Evolutionary conservation across 2,797 vertebrate species (phyloP).

Genomic region (Acipenser ruthenus): DNA sequence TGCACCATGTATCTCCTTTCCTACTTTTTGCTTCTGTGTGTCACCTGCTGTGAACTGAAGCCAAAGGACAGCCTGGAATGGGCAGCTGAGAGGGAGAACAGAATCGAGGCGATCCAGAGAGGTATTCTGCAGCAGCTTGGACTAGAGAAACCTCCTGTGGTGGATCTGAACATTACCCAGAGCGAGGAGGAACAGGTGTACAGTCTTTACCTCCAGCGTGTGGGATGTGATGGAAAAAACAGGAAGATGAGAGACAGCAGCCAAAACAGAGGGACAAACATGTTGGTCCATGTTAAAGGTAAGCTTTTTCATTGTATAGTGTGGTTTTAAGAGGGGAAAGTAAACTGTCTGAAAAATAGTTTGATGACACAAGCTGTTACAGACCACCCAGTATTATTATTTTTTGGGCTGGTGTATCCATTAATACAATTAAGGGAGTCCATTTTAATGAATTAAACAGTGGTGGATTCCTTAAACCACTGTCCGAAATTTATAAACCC

Average conservation of each 20-base stretch:
- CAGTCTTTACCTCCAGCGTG: constrained; percentile 4
- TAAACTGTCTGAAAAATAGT: background rate
- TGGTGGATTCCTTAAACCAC: too few relatives aligned
- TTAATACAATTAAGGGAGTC: background rate
- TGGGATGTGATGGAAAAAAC: background rate
- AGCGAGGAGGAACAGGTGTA: constrained; percentile 6
- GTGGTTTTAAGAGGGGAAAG: constrained; percentile 26
- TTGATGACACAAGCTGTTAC: constrained; percentile 7
- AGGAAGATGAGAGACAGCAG: too few relatives aligned
- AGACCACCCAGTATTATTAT: constrained; percentile 19
- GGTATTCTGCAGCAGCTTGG: constrained; percentile 6
- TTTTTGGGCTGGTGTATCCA: constrained; percentile 1
- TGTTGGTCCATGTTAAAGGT: constrained; percentile 5
- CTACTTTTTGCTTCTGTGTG: constrained; percentile 5
- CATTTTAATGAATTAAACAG: too few relatives aligned
- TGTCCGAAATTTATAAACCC: too few relatives aligned
- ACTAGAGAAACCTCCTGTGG: background rate
- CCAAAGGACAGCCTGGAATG: background rate
- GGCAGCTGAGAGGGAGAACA: background rate
- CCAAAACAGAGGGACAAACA: background rate
- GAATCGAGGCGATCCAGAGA: constrained; percentile 11
- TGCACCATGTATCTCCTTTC: background rate
- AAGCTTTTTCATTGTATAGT: background rate
- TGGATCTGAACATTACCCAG: background rate
- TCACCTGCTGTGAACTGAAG: background rate